Base-by-base conservation (phyloP, 2,797 vertebrate species). In the Apogon talboti region DNA sequence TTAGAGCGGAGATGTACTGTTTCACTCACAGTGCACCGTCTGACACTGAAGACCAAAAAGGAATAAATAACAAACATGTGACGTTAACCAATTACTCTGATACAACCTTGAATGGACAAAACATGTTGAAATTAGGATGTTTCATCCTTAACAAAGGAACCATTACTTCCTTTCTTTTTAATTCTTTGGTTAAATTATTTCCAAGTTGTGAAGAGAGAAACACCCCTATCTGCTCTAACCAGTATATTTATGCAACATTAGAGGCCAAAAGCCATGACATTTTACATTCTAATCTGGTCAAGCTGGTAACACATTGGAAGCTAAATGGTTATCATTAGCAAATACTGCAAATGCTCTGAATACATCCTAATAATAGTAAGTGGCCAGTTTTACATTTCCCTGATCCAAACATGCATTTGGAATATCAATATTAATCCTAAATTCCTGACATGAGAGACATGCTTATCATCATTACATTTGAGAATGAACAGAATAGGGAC, bases 191-290 rank as follows among this genome's bases (percentile, higher is more conserved):
- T 54, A 42, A 15, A 18, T 13, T 19, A n/a, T 33, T 42, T 63
- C 11, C 28, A 4, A 3, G 43, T 38, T 62, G 15, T 2, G 8
- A 19, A 52, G 44, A 30, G 2, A 30, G 18, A 68, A 33, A 54
- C 33, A 19, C 52, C 58, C 19, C 0, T 7, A 19, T 51, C 43
- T 8, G 15, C 59, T 60, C 78, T 35, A 28, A 9, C 5, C 15
- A 2, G 13, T 18, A 19, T 70, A 50, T 78, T 72, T 76, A 74
- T 70, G 14, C 38, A 82, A 74, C 60, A 79, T 15, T 12, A 40
- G 11, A 37, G 3, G 10, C 52, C 9, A 9, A 50, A 60, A 43
- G 24, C 46, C 43, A 19, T 40, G 51, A 51, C 41, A 64, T 58
- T 61, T 76, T 8, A 57, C 51, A 28, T 18, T 53, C 41, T 6